Base-by-base conservation (phyloP, 2,113 vertebrate species). In the Colius striatus region DNA sequence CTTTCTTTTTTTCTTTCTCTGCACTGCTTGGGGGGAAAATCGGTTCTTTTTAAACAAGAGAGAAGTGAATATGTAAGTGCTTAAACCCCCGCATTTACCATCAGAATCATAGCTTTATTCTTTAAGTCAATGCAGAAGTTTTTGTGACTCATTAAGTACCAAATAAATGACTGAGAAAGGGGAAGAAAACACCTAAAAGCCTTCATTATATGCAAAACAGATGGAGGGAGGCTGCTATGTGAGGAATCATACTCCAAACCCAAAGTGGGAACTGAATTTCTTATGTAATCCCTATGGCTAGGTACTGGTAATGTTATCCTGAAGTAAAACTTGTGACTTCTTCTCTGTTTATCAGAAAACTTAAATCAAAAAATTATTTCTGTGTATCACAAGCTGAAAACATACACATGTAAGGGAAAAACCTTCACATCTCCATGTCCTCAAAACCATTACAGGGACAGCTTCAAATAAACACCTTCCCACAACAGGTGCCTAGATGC, bases 121-220 rank as follows among this genome's bases (percentile, higher is more conserved):
- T 87, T 48, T 36, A 78, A 77, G 76, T 60, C 84, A 79, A 41
- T 51, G 41, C 47, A 58, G 19, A 84, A 57, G 23, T 62, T 83
- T 80, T 92, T 86, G 48, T 91, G 45, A 62, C 76, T 83, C 47
- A 43, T 54, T 84, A 79, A 71, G 13, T 58, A 87, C 6, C 3
- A 5, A 92, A 72, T 34, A 82, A 89, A 77, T 63, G 17, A 47
- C 26, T 2, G 12, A 88, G 68, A 90, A 84, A 45, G 36, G 93
- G 47, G 43, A 82, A 93, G 62, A 89, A 94, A 95, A 87, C 54
- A 84, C 45, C 82, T 43, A 32, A 91, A 91, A 85, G 19, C 45
- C 27, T 67, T 72, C 30, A 62, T 58, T 85, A 79, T 43, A 83
- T 14, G 43, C 63, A 90, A 86, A 95, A 62, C 71, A 83, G 66